Evolutionary conservation across 1,140 invertebrate species (phyloP), one percentile per base, ranked within the genome.

Genomic region (Helicoverpa zea): DNA sequence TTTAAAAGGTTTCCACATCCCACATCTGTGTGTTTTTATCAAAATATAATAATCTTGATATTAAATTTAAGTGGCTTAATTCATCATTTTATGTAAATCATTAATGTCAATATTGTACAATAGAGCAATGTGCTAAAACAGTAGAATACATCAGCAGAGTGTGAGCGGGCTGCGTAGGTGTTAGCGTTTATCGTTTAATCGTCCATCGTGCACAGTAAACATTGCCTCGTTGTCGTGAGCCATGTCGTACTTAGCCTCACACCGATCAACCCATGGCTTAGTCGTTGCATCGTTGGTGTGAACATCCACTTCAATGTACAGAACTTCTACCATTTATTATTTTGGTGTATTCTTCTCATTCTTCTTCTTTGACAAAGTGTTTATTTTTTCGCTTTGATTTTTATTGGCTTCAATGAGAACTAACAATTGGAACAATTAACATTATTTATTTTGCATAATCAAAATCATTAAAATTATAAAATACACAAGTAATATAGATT

Each of bases 241-340:
- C 91, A 90, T 85, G 82, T 85, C 74, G 89, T 93, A 91, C 84
- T 81, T 92, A 94, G 92, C 86, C 91, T 91, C 92, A 92, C 91
- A 89, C 86, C 81, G 86, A 87, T 86, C 88, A 89, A 89, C 89
- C 88, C 92, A 93, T 92, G 92, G 92, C 93, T 94, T 94, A 90
- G 92, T 92, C 83, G 88, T 91, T 89, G 83, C 92, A 94, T 94
- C 86, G 87, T 94, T 86, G 90, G 88, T 93, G 93, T 94, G 89
- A 89, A 80, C 90, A 92, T 91, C 88, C 61, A 90, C 88, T 87
- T 90, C 78, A 89, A 87, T 93, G 92, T 94, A 93, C 88, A 92
- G 61, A 88, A 86, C 86, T 83, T 91, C 85, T 78, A 87, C 87
- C 90, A 93, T 91, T 56, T 87, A 87, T 86, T 90, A 87, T 88